phyloP scores from a whole-genome alignment of 2,888 invertebrate species.

The Cloeon dipterum region DNA sequence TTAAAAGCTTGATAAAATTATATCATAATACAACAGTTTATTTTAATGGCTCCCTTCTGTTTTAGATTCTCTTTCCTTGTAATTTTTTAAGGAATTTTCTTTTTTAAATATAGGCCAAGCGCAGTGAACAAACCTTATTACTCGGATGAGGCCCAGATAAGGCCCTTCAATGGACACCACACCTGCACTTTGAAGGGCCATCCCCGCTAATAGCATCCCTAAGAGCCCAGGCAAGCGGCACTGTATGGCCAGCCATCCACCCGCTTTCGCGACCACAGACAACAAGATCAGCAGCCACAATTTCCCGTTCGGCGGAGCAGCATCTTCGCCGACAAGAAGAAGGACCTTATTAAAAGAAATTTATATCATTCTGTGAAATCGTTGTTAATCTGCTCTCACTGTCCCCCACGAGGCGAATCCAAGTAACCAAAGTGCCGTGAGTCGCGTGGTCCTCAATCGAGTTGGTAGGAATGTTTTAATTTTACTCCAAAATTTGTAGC shows the following conservation, averaged over 20 bases:
- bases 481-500: too few relatives aligned
- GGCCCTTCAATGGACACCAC: slow-evolving; percentile 12
- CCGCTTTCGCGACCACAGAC: slow-evolving; percentile 4
- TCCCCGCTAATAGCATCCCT: neutral
- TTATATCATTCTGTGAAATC: too few relatives aligned
- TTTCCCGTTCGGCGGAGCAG: slow-evolving; percentile 6
- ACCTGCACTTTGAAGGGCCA: slow-evolving; percentile 1
- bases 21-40: too few relatives aligned
- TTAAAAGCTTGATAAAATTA: too few relatives aligned
- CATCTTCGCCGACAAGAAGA: slow-evolving; percentile 2
- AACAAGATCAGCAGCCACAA: slow-evolving; percentile 6
- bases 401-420: slow-evolving; percentile 7
- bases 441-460: slow-evolving; percentile 20
- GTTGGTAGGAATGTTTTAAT: too few relatives aligned
- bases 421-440: slow-evolving; percentile 14
- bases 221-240: neutral
- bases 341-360: too few relatives aligned
- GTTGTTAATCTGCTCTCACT: too few relatives aligned
- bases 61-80: too few relatives aligned
- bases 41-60: too few relatives aligned
- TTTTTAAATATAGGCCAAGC: too few relatives aligned
- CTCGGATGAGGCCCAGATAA: neutral
- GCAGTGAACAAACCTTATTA: too few relatives aligned
- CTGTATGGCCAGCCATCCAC: slow-evolving; percentile 2
- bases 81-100: too few relatives aligned